A percentile compares a stretch with the other conserved stretches of the same genome.
These are phyloP conservation scores for Tetramorium alpestre DNA, from an alignment of 1,140 invertebrate genomes.

Conservation along the genomic window DNA sequence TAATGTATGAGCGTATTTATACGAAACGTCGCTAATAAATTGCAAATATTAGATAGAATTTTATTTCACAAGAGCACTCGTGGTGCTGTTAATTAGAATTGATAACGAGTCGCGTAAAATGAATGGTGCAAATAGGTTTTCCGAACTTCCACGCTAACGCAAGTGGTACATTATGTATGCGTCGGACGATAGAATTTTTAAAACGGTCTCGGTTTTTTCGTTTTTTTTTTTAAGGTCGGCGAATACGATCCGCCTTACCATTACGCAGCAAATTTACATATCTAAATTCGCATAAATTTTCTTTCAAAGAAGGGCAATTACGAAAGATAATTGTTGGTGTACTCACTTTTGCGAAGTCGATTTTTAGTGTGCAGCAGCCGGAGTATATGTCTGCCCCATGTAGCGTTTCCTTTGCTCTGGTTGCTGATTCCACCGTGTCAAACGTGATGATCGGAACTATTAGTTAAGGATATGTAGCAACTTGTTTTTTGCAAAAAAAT, in stretches of 20 bases:
- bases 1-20: background rate
- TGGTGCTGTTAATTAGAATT: conserved; percentile 63
- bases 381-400: conserved; percentile 99
- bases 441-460: conserved; percentile 90
- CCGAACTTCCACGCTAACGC: conserved; percentile 22
- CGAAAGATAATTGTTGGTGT: conserved; percentile 24
- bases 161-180: conserved; percentile 9
- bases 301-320: background rate
- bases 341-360: conserved; percentile 99
- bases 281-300: conserved; percentile 33
- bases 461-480: conserved; percentile 84
- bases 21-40: conserved; percentile 54
- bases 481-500: background rate
- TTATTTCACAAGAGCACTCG: background rate
- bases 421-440: conserved; percentile 97
- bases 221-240: conserved; percentile 19
- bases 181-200: conserved; percentile 15
- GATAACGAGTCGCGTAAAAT: conserved; percentile 64
- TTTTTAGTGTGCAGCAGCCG: conserved; percentile 99
- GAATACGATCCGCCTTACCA: background rate
- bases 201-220: background rate
- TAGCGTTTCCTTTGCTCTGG: conserved; percentile 96
- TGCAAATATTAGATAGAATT: conserved; percentile 63
- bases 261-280: background rate
- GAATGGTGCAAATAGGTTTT: conserved; percentile 59